phyloP scores from a whole-genome alignment of 1,140 invertebrate genomes.

The Ceratina australensis region DNA sequence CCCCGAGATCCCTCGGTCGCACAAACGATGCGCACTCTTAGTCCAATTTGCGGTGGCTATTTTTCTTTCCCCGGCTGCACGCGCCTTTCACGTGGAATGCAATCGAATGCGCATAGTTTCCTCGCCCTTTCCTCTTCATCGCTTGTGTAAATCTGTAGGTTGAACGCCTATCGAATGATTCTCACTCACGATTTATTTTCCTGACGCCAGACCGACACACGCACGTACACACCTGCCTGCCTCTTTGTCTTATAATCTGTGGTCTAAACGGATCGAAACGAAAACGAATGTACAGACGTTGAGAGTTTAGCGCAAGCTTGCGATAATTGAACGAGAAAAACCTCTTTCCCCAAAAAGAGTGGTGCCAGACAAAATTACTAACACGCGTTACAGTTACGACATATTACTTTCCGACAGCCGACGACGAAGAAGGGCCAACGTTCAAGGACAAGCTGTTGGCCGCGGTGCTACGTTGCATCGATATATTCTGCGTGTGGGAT shows the following conservation, averaged over 20 bases:
- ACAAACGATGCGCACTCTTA: not conserved
- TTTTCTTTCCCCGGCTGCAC: not conserved
- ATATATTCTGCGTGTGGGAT: constrained; percentile 98
- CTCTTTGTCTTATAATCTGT: constrained; percentile 56
- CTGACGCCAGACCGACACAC: not conserved
- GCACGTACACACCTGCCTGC: constrained; percentile 29
- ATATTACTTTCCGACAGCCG: constrained; percentile 96
- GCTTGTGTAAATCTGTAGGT: not conserved
- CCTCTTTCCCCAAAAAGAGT: constrained; percentile 83
- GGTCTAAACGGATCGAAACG: constrained; percentile 33
- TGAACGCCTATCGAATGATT: no score
- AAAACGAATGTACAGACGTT: constrained; percentile 3
- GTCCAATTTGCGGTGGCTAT: not conserved
- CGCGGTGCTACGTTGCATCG: constrained; percentile 88
- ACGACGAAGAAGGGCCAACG: constrained; percentile 93
- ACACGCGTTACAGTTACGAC: constrained; percentile 90
- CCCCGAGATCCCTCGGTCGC: no score
- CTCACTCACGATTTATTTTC: not conserved
- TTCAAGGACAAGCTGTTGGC: constrained; percentile 91
- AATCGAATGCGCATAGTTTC: no score
- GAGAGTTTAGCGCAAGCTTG: constrained; percentile 41
- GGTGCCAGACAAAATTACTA: constrained; percentile 84
- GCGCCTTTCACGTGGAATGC: no score
- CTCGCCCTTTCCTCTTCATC: no score
- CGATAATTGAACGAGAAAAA: constrained; percentile 71